Base-by-base conservation (phyloP, 2,797 vertebrate species). In the Coilia nasus region DNA sequence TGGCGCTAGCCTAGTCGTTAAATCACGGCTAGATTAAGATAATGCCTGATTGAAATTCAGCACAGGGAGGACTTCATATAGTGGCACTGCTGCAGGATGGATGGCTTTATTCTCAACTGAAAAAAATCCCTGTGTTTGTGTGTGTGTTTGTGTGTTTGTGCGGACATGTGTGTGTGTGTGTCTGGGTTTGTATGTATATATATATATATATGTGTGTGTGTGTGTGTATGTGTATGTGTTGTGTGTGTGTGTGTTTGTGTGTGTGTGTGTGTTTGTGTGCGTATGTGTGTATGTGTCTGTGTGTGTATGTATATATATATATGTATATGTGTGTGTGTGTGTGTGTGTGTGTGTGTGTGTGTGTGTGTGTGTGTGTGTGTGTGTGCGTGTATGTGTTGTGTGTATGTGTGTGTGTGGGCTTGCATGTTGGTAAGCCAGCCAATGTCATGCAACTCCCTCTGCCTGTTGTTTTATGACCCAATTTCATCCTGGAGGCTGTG, bases 381-480 rank as follows among this genome's bases (percentile, higher is more conserved):
- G 23, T 67, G 11, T 41, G 50, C 3, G 50, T 67, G 25, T 75
- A 14, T 35, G 15, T 25, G 60, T 64, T 2, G 2, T n/a, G 57
- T 59, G 17, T n/a, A 17, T 59, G 57, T n/a, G 57, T 59, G 59
- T n/a, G 21, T 60, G 4, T 64, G 10, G 12, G 11, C 28, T 11
- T 64, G 23, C 12, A 10, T 64, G 56, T 25, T 64, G 23, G 3
- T 19, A 64, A 28, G 11, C 67, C 28, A 35, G 6, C 0, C 35
- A 15, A 44, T 75, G 82, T 47, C 59, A 81, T 87, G 84, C 85
- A 10, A 35, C 23, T 64, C 56, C 50, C 81, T 59, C 59, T 89
- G 88, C 67, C 67, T 75, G 92, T 90, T 89, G 89, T 89, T 89
- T 89, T 91, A 85, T 19, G 88, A 90, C 82, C 23, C 23, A 87